Conservation (phyloP, 1,140 invertebrate genomes). For the Pogonomyrmex barbatus region DNA sequence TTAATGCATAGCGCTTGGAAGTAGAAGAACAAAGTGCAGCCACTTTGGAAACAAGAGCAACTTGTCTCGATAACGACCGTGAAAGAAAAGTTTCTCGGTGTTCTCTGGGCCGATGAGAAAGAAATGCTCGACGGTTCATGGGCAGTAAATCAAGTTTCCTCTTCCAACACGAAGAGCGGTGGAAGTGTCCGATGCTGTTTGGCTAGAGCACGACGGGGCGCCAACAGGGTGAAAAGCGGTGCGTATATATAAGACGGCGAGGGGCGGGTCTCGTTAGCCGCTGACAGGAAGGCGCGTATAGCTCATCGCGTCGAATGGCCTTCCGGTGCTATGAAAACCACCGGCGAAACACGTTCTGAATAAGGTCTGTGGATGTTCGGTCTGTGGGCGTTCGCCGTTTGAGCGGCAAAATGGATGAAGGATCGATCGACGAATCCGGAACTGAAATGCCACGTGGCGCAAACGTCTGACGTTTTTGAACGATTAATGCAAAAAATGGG, state of each 20-base stretch:
- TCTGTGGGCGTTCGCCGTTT: constrained; percentile 61
- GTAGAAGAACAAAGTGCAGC: constrained; percentile 29
- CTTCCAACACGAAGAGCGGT: constrained; percentile 42
- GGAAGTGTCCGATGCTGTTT: constrained; percentile 68
- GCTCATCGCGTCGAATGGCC: constrained; percentile 75
- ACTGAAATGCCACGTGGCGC: constrained; percentile 58
- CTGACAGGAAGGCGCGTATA: constrained; percentile 79
- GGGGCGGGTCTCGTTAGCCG: constrained; percentile 79
- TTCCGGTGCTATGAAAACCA: constrained; percentile 78
- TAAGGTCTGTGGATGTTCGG: constrained; percentile 47
- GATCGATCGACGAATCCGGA: constrained; percentile 53
- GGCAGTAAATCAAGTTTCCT: constrained; percentile 73
- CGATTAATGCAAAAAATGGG: constrained; percentile 46
- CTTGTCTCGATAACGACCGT: constrained; percentile 54
- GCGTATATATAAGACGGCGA: constrained; percentile 61
- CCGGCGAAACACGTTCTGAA: constrained; percentile 69
- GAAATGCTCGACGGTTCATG: constrained; percentile 30
- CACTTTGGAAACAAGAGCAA: constrained; percentile 57
- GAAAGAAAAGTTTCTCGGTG: constrained; percentile 22
- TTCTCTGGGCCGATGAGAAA: constrained; percentile 11
- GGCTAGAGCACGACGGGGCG: constrained; percentile 69
- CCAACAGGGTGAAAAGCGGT: constrained; percentile 70
- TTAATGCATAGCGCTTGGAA: neutral
- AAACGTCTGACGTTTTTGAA: constrained; percentile 1
- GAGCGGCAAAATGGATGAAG: constrained; percentile 61